A percentile compares a stretch with the other conserved stretches of the same genome.
phyloP scores from a whole-genome alignment of 2,113 vertebrate species.

The Paraplagusia blochii region DNA sequence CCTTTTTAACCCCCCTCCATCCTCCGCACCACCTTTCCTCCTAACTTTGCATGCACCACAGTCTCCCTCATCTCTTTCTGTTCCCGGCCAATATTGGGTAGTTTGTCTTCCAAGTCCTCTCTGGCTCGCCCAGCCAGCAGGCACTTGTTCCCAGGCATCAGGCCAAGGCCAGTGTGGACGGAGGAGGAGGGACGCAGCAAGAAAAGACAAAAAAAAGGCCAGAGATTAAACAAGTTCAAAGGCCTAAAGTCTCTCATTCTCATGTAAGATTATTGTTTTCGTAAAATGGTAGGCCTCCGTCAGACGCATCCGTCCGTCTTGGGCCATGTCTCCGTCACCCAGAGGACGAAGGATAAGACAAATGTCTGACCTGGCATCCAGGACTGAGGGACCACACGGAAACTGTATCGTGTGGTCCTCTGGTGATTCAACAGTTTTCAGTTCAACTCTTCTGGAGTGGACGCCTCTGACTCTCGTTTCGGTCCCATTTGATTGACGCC shows the following conservation, averaged over 20 bases:
- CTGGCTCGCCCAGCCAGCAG: slow-evolving; percentile 34
- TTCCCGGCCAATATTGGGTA: slow-evolving; percentile 44
- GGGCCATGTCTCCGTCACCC: too few relatives aligned
- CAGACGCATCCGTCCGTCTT: not conserved
- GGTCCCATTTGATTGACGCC: slow-evolving; percentile 40
- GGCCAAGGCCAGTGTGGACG: slow-evolving; percentile 46
- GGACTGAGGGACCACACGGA: slow-evolving; percentile 54
- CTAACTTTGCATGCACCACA: slow-evolving; percentile 18
- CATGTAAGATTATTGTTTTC: slow-evolving; percentile 18
- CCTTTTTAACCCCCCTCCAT: slow-evolving; percentile 11
- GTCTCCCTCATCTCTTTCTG: slow-evolving; percentile 52
- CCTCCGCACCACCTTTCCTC: slow-evolving; percentile 3
- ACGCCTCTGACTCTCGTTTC: slow-evolving; percentile 26
- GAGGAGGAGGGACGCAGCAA: not conserved
- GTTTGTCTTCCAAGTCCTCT: slow-evolving; percentile 57
- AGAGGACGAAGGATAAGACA: not conserved
- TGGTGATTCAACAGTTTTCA: slow-evolving; percentile 54
- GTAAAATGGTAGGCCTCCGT: slow-evolving; percentile 21
- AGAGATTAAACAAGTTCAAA: not conserved
- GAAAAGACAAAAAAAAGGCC: slow-evolving; percentile 12
- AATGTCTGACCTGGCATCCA: slow-evolving; percentile 1
- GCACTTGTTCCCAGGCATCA: slow-evolving; percentile 49
- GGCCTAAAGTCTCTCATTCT: not conserved
- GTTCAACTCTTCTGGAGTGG: slow-evolving; percentile 29
- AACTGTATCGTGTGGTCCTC: slow-evolving; percentile 34